These are phyloP conservation scores for Colletes collaris DNA, from an alignment of 2,888 invertebrate genomes.

Conservation along the genomic window DNA sequence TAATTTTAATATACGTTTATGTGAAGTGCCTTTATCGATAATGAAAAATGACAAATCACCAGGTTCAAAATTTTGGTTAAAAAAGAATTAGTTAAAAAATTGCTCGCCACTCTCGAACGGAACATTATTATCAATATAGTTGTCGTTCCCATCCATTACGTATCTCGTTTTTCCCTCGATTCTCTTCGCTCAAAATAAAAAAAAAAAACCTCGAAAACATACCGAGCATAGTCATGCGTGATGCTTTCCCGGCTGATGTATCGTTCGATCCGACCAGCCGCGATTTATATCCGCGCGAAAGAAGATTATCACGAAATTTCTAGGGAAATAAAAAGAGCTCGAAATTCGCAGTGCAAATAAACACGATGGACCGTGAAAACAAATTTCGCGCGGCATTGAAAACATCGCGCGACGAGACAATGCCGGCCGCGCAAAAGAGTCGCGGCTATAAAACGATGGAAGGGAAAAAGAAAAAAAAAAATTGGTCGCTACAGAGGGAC, in stretches of 20 bases:
- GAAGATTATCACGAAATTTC: neutral
- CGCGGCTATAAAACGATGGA: neutral
- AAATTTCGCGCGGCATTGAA: neutral
- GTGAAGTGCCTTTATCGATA: no score
- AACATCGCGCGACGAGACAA: neutral
- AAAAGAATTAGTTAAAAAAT: no score
- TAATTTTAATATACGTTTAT: no score
- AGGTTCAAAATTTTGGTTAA: no score
- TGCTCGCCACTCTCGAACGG: neutral
- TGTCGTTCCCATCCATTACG: neutral
- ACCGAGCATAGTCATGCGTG: neutral
- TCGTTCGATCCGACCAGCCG: neutral
- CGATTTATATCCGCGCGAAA: neutral
- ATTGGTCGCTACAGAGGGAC: neutral
- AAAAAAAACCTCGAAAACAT: neutral
- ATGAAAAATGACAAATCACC: no score
- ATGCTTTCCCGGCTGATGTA: neutral
- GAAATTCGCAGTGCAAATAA: constrained; percentile 1
- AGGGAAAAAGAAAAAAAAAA: neutral
- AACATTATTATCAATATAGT: neutral
- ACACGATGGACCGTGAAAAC: neutral
- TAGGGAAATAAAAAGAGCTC: no score
- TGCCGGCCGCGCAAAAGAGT: neutral
- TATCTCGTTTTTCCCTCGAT: no score
- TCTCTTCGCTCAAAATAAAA: neutral